Base-by-base conservation (phyloP, 2,888 invertebrate genomes). In the Lycocerus yunnanus region DNA sequence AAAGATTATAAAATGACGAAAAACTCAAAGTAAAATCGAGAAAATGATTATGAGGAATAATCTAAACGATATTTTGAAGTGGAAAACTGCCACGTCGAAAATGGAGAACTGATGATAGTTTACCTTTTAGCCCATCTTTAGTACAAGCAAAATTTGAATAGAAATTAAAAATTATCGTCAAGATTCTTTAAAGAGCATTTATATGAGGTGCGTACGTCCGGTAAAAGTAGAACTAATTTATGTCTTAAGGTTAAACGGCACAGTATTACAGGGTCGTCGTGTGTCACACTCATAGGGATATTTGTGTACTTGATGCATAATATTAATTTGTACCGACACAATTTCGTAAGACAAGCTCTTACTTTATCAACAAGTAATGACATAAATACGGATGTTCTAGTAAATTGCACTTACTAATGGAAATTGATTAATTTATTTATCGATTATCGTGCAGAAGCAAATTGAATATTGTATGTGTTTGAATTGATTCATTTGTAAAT, bases 201-300 rank as follows among this genome's bases (percentile, higher is more conserved):
- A 65, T 58, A 60, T 71, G 75, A 66, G 78, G 78, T 74, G 78
- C 77, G 80, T 74, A 76, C 77, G 78, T 80, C 80, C 80, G 80
- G 80, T 80, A 80, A 80, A 80, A 80, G 80, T 80, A 73, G 80
- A 80, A 77, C 80, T 63, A 76, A 67, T 71, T 66, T 68, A 18
- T 73, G 75, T 68, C 66, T 76, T 79, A 80, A 80, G 80, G 80
- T 82, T 43, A 83, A 82, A 74, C 81, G 77, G 82, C 79, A 72
- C 80, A 82, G 79, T 82, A 78, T 81, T 80, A 82, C 83, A 83
- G 81, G 82, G 83, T 81, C 83, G 82, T 75, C 79, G 43, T 70
- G 70, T 73, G 71, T 76, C 76, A n/a, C 5, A 43, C 43, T 43
- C n/a, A 78, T 79, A 78, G 78, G 79, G 79, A 79, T 70, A 68